Percentiles rank a stretch among this genome's conserved stretches.
These are phyloP conservation scores for Agelaius tricolor DNA, from an alignment of 2,113 vertebrate genomes.

Conservation along the genomic window DNA sequence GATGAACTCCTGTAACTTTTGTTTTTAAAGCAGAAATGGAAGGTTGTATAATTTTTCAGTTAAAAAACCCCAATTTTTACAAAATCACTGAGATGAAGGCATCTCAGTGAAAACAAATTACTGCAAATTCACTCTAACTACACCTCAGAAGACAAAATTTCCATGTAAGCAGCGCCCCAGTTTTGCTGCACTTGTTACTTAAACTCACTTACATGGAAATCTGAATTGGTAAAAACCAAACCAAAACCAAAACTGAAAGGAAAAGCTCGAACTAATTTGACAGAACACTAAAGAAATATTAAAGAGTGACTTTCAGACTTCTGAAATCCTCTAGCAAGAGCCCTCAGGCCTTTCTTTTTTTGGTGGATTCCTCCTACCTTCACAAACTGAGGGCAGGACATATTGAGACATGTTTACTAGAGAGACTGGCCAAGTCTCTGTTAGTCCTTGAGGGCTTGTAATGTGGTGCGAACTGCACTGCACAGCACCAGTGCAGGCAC, in stretches of 20 bases:
- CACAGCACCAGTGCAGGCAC: neutral
- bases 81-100: neutral
- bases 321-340: neutral
- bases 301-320: neutral
- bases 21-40: neutral
- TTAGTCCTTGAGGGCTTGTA: neutral
- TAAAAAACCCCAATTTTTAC: neutral
- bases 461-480: neutral
- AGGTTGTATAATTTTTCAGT: neutral
- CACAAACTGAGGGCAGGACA: neutral
- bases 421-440: neutral
- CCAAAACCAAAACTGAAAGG: neutral
- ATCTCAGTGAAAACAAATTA: neutral
- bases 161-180: neutral
- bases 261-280: neutral
- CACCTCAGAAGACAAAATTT: neutral
- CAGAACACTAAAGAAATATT: neutral
- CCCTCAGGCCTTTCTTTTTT: neutral
- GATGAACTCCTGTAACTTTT: neutral
- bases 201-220: neutral
- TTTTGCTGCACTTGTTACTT: neutral
- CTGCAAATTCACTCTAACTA: neutral
- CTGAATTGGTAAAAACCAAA: neutral
- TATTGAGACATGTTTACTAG: neutral
- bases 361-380: neutral